Evolutionary conservation across 2,113 vertebrate genomes (phyloP).

Genomic region (Trogon melanurus): DNA sequence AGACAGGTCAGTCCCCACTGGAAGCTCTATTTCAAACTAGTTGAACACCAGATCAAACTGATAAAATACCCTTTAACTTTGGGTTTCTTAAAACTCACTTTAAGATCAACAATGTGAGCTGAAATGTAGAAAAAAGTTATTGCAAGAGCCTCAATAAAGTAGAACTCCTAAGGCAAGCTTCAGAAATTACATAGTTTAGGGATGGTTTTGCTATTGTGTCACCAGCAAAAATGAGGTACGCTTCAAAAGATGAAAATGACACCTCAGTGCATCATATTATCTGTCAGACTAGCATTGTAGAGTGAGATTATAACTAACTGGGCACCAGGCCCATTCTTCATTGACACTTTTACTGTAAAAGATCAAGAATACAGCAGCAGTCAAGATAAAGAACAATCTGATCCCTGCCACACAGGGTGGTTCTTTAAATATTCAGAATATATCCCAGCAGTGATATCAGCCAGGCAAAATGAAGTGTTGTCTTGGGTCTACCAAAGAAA

Average conservation of each 20-base stretch:
- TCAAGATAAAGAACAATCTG: not conserved
- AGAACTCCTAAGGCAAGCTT: not conserved
- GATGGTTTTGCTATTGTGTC: not conserved
- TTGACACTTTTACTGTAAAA: not conserved
- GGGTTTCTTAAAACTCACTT: not conserved
- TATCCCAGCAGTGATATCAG: not conserved
- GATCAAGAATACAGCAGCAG: not conserved
- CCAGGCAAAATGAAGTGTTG: not conserved
- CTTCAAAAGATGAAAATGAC: conserved; percentile 1
- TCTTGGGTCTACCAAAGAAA: not conserved
- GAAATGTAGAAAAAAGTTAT: not conserved
- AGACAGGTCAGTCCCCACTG: not conserved
- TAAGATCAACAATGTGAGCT: not conserved
- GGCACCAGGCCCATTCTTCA: not conserved
- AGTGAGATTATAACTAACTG: not conserved
- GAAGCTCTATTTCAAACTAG: not conserved
- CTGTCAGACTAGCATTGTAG: not conserved
- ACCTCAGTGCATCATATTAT: not conserved
- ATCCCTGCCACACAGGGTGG: not conserved
- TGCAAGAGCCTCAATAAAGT: not conserved
- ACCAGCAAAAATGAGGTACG: not conserved
- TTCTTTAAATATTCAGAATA: not conserved
- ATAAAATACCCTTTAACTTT: not conserved
- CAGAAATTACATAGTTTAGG: not conserved
- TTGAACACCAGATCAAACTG: rapidly evolving